phyloP scores from a whole-genome alignment of 2,113 vertebrate genomes.

The Halcyon senegalensis region DNA sequence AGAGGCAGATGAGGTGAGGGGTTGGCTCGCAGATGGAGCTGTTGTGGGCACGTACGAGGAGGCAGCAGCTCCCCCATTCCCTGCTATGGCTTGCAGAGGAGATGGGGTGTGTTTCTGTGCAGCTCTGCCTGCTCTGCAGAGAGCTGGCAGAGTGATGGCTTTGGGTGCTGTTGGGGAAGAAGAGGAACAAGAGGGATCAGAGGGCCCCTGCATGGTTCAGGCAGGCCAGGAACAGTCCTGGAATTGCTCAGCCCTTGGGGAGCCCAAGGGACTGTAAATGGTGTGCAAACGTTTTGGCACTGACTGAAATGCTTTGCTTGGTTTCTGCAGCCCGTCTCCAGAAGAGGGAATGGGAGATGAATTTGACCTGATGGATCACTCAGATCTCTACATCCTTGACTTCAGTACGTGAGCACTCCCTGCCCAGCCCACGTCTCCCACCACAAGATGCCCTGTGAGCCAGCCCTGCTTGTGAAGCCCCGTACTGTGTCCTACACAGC shows the following conservation, averaged over 20 bases:
- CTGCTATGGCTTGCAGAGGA: background rate
- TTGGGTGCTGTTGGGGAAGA: background rate
- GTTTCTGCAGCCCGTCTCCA: slow-evolving; percentile 88
- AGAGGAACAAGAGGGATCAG: background rate
- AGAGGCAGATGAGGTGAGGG: background rate
- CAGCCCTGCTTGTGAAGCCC: background rate
- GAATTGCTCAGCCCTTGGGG: background rate
- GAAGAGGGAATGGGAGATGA: slow-evolving; percentile 98
- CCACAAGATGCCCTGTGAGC: background rate
- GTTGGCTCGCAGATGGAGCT: background rate
- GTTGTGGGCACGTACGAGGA: rapidly evolving
- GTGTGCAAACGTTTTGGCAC: background rate
- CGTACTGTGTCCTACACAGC: rapidly evolving
- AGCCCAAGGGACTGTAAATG: background rate
- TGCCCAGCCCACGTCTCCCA: background rate
- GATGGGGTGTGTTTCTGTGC: background rate
- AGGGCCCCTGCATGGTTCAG: background rate
- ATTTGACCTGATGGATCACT: slow-evolving; percentile 99
- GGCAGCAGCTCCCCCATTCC: background rate
- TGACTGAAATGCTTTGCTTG: background rate
- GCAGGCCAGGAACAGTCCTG: background rate
- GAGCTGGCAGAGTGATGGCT: background rate
- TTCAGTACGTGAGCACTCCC: slow-evolving; percentile 89
- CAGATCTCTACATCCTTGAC: slow-evolving; percentile 97
- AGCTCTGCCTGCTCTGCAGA: background rate